phyloP scores from a whole-genome alignment of 2,113 vertebrate genomes.

The Phaetusa simplex region DNA sequence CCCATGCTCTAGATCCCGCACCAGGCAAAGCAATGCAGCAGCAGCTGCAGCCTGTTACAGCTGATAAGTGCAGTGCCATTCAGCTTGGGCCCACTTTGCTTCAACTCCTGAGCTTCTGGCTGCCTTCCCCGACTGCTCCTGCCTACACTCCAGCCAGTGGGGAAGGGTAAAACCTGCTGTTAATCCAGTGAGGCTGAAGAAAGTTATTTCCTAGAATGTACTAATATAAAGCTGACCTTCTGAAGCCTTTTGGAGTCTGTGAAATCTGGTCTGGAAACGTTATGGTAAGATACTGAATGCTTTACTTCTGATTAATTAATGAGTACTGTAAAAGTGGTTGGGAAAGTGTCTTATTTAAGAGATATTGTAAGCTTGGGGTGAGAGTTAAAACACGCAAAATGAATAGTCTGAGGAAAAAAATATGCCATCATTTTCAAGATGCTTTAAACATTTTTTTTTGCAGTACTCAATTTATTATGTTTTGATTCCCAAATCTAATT shows the following conservation, averaged over 20 bases:
- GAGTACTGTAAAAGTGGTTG: not conserved
- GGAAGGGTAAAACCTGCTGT: not conserved
- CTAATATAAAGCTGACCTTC: not conserved
- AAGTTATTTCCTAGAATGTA: not conserved
- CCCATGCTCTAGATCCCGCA: not conserved
- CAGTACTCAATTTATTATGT: not conserved
- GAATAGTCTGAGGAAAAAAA: not conserved
- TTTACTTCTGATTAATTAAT: not conserved
- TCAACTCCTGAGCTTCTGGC: not conserved
- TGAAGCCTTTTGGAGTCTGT: not conserved
- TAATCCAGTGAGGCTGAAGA: not conserved
- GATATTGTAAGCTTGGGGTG: not conserved
- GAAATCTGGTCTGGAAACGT: not conserved
- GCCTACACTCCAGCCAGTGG: rapidly evolving
- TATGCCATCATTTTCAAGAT: rapidly evolving
- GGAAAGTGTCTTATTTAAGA: not conserved
- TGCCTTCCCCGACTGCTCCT: not conserved
- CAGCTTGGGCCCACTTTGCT: not conserved
- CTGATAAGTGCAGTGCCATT: too few species aligned
- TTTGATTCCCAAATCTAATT: not conserved
- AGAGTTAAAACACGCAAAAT: not conserved
- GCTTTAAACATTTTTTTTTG: not conserved
- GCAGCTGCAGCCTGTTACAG: rapidly evolving
- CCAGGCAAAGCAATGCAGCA: not conserved
- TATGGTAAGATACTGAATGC: not conserved